These are phyloP conservation scores for Tupiocoris notatus DNA, from an alignment of 2,888 invertebrate species.

Conservation along the genomic window DNA sequence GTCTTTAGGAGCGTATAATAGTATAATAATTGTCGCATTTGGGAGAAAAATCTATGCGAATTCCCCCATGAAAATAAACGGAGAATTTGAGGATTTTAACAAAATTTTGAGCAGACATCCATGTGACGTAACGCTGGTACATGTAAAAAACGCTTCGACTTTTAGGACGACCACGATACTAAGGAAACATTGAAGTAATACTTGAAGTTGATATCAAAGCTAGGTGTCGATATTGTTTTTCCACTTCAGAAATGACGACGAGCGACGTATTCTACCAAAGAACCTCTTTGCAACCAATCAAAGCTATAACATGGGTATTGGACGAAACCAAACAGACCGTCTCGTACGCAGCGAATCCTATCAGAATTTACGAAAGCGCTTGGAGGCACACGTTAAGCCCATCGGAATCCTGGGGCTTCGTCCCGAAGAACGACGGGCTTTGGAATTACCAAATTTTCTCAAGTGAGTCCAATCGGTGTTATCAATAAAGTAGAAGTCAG, in stretches of 20 bases:
- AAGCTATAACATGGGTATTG: conserved; percentile 39
- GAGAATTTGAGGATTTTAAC: no score
- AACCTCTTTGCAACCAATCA: conserved; percentile 1
- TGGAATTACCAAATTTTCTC: conserved; percentile 38
- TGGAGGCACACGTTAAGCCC: conserved; percentile 11
- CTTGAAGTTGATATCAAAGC: not conserved
- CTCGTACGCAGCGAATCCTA: conserved; percentile 25
- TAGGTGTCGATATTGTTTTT: not conserved
- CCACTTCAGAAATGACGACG: conserved; percentile 3
- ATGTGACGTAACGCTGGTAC: no score
- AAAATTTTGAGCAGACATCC: no score
- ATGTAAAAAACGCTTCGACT: not conserved
- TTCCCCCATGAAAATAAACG: no score
- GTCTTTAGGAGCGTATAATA: no score
- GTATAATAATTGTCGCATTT: no score
- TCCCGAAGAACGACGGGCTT: conserved; percentile 3
- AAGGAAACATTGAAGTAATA: not conserved
- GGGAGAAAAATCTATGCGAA: no score
- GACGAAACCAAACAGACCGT: conserved; percentile 19
- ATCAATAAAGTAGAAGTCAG: no score
- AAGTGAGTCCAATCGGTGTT: conserved; percentile 32
- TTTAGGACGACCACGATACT: not conserved
- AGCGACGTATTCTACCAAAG: conserved; percentile 31
- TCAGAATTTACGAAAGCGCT: conserved; percentile 31
- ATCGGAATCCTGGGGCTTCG: conserved; percentile 28